Evolutionary conservation across 2,888 invertebrate species (phyloP).

Genomic region (Rosalia funebris): DNA sequence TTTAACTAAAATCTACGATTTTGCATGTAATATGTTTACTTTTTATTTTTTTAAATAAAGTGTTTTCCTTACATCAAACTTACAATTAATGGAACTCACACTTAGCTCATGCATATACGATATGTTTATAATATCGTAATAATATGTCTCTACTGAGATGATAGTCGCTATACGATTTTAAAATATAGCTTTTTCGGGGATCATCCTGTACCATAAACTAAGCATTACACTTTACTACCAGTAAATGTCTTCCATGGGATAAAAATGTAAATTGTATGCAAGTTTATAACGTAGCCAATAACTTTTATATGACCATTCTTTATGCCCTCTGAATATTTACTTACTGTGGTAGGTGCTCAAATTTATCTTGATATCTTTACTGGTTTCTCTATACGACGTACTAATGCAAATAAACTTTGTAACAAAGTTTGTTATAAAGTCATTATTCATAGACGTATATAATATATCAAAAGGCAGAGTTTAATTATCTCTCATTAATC

Average conservation of each 20-base stretch:
- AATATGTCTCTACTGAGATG: not conserved
- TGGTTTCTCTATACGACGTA: slow-evolving; percentile 20
- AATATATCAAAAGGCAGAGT: too few species aligned
- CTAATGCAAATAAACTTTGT: not conserved
- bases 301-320: slow-evolving; percentile 46
- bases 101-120: too few species aligned
- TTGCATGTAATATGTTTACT: too few species aligned
- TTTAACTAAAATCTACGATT: too few species aligned
- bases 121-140: too few species aligned
- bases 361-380: slow-evolving; percentile 36
- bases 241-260: slow-evolving; percentile 53
- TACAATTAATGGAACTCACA: too few species aligned
- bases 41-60: too few species aligned
- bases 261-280: slow-evolving; percentile 49
- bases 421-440: too few species aligned
- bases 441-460: too few species aligned
- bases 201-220: slow-evolving; percentile 50
- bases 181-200: not conserved
- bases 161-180: not conserved
- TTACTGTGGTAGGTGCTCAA: slow-evolving; percentile 34
- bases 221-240: slow-evolving; percentile 56
- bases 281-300: slow-evolving; percentile 51
- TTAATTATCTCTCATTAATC: too few species aligned
- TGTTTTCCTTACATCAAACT: too few species aligned
- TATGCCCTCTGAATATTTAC: slow-evolving; percentile 41